Conservation (phyloP, 2,113 vertebrate genomes). For the Onychorhynchus coronatus region DNA sequence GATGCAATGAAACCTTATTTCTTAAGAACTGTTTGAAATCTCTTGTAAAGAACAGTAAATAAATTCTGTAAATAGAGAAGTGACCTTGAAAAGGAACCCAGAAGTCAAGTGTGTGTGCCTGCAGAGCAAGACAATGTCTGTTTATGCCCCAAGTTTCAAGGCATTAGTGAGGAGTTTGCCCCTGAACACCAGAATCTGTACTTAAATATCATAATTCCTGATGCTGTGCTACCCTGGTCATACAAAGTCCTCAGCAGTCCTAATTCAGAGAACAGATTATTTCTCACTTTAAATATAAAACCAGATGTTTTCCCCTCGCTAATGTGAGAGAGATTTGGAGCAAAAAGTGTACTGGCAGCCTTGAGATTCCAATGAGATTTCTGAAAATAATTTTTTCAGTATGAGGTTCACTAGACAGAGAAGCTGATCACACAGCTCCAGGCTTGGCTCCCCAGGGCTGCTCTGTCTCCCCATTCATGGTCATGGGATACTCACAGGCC, state of each 20-base stretch:
- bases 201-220: neutral
- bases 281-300: neutral
- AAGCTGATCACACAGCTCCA: slow-evolving; percentile 33
- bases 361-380: neutral
- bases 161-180: neutral
- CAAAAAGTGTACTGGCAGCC: neutral
- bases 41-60: neutral
- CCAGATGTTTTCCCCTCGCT: neutral
- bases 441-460: slow-evolving; percentile 28
- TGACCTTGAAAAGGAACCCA: neutral
- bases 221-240: neutral
- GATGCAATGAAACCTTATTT: neutral
- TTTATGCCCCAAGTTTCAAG: neutral
- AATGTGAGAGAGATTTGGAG: neutral
- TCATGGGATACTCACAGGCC: slow-evolving; percentile 39
- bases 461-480: neutral
- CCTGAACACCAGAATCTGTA: neutral
- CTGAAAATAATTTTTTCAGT: neutral
- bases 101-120: neutral
- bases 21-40: neutral
- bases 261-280: neutral
- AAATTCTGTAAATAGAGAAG: neutral
- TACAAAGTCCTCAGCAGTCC: neutral
- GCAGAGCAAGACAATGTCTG: neutral
- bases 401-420: slow-evolving; percentile 51